A percentile compares a stretch with the other conserved stretches of the same genome.
These are phyloP conservation scores for Entomobrya proxima DNA, from an alignment of 2,888 invertebrate genomes.

Conservation along the genomic window DNA sequence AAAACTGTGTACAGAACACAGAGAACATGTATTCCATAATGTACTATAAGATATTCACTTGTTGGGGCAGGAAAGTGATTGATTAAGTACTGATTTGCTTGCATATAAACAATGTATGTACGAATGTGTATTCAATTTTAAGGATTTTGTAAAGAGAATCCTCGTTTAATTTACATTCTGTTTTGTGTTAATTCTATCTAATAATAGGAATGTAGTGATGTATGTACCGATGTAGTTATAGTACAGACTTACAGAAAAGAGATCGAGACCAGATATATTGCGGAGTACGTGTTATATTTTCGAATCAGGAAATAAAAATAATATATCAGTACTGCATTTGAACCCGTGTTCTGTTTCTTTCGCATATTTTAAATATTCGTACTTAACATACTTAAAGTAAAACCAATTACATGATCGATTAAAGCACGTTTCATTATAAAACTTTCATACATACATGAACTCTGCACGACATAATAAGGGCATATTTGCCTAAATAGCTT, in stretches of 20 bases:
- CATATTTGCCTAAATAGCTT: too few relatives aligned
- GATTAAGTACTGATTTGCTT: conserved; percentile 2
- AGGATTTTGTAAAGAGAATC: neutral
- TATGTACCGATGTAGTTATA: conserved; percentile 12
- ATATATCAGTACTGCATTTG: neutral
- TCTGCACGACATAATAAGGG: too few relatives aligned
- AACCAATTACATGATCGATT: too few relatives aligned
- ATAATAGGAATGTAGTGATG: neutral
- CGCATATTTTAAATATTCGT: too few relatives aligned
- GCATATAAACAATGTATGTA: neutral
- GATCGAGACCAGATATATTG: conserved; percentile 17
- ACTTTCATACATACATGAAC: too few relatives aligned
- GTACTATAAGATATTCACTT: neutral
- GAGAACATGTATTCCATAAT: neutral
- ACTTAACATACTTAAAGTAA: too few relatives aligned
- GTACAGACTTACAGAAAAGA: conserved; percentile 14
- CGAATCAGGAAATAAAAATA: conserved; percentile 54
- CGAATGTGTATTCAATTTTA: conserved; percentile 15
- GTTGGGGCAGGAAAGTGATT: neutral
- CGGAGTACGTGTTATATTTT: conserved; percentile 57
- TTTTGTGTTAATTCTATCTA: conserved; percentile 38
- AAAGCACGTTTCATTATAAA: too few relatives aligned
- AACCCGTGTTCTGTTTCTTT: too few relatives aligned
- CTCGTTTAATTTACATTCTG: conserved; percentile 34
- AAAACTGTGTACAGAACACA: conserved; percentile 15